Percentiles rank a stretch among this genome's conserved stretches.
Evolutionary conservation across 2,113 vertebrate species (phyloP).

Genomic region (Cygnus buccinator): DNA sequence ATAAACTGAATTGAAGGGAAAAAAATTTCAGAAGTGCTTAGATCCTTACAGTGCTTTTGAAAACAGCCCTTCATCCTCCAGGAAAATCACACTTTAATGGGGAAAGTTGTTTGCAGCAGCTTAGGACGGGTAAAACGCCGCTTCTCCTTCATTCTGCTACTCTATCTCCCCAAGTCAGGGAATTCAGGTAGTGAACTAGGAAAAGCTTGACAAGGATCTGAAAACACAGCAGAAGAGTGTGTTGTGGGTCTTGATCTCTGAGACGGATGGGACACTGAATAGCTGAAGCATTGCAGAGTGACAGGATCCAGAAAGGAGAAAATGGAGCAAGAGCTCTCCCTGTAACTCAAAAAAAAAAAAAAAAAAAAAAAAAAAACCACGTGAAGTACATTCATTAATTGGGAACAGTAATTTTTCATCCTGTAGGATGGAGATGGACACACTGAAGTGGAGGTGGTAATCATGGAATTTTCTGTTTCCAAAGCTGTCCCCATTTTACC

Average conservation of each 20-base stretch:
- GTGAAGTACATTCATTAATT: background rate
- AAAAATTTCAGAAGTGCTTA: background rate
- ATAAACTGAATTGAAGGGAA: constrained; percentile 1
- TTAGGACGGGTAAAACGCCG: background rate
- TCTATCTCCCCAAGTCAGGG: background rate
- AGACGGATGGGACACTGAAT: background rate
- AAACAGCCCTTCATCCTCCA: background rate
- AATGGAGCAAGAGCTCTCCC: background rate
- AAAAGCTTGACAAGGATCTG: background rate
- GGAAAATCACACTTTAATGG: background rate
- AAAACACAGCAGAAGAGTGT: background rate
- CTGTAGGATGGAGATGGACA: background rate
- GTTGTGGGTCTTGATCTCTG: background rate
- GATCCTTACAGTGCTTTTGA: background rate
- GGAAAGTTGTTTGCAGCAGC: background rate
- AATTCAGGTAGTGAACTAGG: background rate
- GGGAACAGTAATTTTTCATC: background rate
- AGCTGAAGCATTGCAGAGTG: background rate
- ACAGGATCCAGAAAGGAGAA: background rate
- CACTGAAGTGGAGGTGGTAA: background rate
- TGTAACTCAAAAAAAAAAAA: background rate
- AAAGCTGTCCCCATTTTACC: background rate
- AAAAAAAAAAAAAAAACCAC: background rate
- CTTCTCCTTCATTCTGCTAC: background rate
- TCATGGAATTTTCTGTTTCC: background rate